Evolutionary conservation across 23 tunicate species (phyloP), one percentile per base, ranked within the genome.

Genomic region (Trididemnum miniatum): DNA sequence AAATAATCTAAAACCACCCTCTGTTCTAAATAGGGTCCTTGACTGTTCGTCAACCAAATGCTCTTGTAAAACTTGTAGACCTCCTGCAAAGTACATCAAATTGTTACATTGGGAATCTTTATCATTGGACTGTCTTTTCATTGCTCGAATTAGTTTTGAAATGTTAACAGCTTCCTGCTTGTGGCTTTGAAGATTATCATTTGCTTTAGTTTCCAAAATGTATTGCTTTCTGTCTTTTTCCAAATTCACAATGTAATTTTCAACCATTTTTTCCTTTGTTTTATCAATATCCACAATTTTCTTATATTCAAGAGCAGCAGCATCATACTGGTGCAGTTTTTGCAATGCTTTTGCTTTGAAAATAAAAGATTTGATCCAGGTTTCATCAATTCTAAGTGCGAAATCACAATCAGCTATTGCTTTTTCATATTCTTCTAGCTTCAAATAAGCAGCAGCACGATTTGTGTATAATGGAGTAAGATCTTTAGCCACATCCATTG

Each of bases 341-440:
- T 84, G 82, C 1, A 83, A 80, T 20, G 98, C 86, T 33, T 81
- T 75, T 36, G 82, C 98, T 84, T 93, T 93, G 9, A 80, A 76
- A 24, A 81, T 52, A 75, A 69, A 81, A 0, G 98, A 89, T 79
- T 93, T 93, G 2, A 80, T 67, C 98, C 98, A 93, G 20, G 63
- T 84, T 25, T 84, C 84, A 33, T 93, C 98, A 74, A 93, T 81
- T 88, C 85, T 57, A 25, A 92, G 28, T 0, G 98, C 84, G 51
- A 93, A 84, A 62, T 93, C 94, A 64, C 98, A 93, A 60, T 93
- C 98, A 65, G 51, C 84, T 30, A 93, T 80, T 12, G 93, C 93
- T 20, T 84, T 82, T 30, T 93, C 69, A 76, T 52, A 93, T 73
- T 80, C 30, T 22, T 65, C 79, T 25, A 88, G 51, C 66, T 93